Conservation (phyloP, 2,888 invertebrate species). For the Ceraclea dissimilis region DNA sequence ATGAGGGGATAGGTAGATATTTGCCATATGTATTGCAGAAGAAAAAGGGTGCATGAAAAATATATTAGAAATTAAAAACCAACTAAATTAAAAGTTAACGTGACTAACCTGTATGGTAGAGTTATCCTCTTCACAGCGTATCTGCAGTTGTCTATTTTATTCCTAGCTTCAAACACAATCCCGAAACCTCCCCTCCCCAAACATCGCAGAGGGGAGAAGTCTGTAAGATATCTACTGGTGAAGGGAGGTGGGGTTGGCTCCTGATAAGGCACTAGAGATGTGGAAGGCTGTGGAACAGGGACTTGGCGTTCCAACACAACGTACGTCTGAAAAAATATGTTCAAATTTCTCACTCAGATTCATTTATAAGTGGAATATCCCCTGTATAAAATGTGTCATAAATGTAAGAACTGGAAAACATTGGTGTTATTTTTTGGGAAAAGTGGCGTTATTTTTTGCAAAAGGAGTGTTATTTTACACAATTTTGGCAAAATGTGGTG, state of each 20-base stretch:
- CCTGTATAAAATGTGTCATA: no score
- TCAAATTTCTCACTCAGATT: background rate
- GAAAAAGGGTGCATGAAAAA: no score
- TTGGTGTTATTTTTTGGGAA: no score
- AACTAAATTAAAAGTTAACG: no score
- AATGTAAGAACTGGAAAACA: no score
- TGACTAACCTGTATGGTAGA: slow-evolving; percentile 62
- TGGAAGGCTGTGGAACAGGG: slow-evolving; percentile 24
- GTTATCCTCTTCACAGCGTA: slow-evolving; percentile 95
- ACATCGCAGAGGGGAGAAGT: slow-evolving; percentile 76
- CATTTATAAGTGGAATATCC: no score
- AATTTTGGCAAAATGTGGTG: no score
- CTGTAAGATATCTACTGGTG: slow-evolving; percentile 66
- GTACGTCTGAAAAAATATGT: slow-evolving; percentile 30
- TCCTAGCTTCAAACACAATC: slow-evolving; percentile 89
- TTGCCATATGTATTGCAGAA: no score
- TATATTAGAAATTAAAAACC: no score
- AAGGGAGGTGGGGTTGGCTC: slow-evolving; percentile 33
- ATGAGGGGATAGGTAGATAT: no score
- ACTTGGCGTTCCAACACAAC: slow-evolving; percentile 38
- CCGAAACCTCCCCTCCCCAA: slow-evolving; percentile 93
- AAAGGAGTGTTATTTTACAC: no score
- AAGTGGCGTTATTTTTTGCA: no score
- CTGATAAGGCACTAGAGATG: background rate
- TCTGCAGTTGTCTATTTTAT: slow-evolving; percentile 87